Conservation (phyloP, 2,113 vertebrate species). For the Promerops cafer region DNA sequence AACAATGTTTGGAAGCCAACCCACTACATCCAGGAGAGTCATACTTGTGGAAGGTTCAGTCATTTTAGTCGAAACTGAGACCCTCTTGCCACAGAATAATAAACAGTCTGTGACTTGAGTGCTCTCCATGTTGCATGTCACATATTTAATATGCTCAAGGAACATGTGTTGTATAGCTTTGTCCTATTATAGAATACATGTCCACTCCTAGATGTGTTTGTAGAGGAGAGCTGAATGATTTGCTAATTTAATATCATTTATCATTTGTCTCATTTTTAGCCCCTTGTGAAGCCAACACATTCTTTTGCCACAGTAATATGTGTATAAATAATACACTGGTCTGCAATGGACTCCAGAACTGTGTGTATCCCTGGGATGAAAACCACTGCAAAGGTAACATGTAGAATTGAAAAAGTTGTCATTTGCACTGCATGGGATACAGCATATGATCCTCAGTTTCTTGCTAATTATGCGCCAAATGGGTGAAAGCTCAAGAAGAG, state of each 20-base stretch:
- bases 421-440: not conserved
- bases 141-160: not conserved
- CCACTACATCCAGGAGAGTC: not conserved
- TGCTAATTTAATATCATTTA: not conserved
- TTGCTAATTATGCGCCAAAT: not conserved
- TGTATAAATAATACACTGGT: constrained; percentile 97
- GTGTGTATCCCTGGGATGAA: constrained; percentile 98
- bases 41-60: not conserved
- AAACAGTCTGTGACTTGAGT: not conserved
- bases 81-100: not conserved
- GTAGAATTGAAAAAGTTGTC: not conserved
- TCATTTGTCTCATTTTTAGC: constrained; percentile 68
- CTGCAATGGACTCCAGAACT: constrained; percentile 97
- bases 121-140: not conserved
- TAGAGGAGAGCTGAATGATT: not conserved
- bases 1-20: accelerated
- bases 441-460: not conserved
- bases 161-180: not conserved
- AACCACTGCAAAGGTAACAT: constrained; percentile 96
- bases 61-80: not conserved
- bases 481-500: not conserved
- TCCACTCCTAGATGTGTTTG: not conserved
- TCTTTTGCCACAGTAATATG: constrained; percentile 99
- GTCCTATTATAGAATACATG: not conserved
- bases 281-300: constrained; percentile 91